Percentiles rank a stretch among this genome's conserved stretches.
phyloP scores from a whole-genome alignment of 2,113 vertebrate genomes.

The Gasterosteus nipponicus region DNA sequence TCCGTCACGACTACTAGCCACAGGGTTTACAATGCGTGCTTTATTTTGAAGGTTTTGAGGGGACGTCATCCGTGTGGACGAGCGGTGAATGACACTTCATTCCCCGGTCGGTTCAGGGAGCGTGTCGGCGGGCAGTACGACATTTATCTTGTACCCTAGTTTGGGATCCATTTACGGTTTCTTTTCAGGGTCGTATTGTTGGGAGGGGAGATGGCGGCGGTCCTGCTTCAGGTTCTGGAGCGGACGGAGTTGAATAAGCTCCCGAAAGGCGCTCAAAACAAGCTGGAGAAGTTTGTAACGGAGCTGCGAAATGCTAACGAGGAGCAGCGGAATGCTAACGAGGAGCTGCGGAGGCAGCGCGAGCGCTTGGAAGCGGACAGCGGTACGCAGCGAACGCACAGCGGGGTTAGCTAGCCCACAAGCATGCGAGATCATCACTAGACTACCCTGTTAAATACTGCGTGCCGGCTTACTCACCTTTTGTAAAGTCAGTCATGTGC shows the following conservation, averaged over 20 bases:
- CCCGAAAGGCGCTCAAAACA: slow-evolving; percentile 88
- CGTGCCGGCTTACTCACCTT: neutral
- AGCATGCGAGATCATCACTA: neutral
- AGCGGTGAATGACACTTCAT: neutral
- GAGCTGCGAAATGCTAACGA: slow-evolving; percentile 92
- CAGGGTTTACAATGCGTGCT: neutral
- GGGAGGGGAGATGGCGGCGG: slow-evolving; percentile 86
- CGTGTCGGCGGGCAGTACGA: neutral
- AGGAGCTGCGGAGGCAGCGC: slow-evolving; percentile 84
- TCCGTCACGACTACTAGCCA: neutral
- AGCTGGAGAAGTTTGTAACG: slow-evolving; percentile 89
- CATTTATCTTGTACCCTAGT: neutral
- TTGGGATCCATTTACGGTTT: neutral
- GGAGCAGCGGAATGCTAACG: slow-evolving; percentile 86
- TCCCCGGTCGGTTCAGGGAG: too few species aligned
- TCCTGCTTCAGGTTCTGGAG: slow-evolving; percentile 90
- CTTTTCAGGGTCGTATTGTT: neutral
- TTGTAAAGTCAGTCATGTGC: neutral
- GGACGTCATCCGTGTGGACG: neutral
- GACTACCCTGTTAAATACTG: neutral
- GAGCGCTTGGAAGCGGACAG: slow-evolving; percentile 92
- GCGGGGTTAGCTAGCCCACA: accelerated
- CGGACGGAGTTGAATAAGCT: slow-evolving; percentile 89
- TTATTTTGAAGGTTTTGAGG: slow-evolving; percentile 51
- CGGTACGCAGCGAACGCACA: slow-evolving; percentile 77